Base-by-base conservation (phyloP, 1,140 invertebrate genomes). In the Dreissena polymorpha region DNA sequence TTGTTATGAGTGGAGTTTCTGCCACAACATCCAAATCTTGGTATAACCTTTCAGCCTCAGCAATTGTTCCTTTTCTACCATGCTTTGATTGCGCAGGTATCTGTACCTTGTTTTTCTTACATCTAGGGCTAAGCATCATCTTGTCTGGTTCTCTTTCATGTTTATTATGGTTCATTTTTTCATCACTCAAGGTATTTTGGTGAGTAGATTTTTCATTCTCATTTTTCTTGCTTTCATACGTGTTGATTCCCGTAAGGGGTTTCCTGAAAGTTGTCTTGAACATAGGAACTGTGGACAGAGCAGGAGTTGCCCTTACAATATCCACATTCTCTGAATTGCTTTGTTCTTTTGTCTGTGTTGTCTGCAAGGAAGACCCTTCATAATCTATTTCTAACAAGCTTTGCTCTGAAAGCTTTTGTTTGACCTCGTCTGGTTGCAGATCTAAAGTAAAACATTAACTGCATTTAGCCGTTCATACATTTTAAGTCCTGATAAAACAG, bases 401-500 rank as follows among this genome's bases (percentile, higher is more conserved):
- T 63, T 16, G 21, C 21, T 51, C 27, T 0, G 57, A 65, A 0
- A 84, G 55, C 64, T 79, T 69, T 10, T 68, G 55, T 68, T 77
- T 78, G n/a, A 79, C 67, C 49, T 78, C 83, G 21, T 79, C 76
- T 18, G 74, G 75, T 57, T 84, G 83, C 25, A 84, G 77, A 25
- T 78, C 83, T 84, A 53, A 60, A 84, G 67, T 39, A 74, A 51
- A 55, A 5, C 39, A 63, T 70, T 73, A 65, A 51, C 10, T 23
- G n/a, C 69, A 60, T 60, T 39, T 2, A 39, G 8, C 39, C 39
- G 39, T 39, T 39, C 2, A 39, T 39, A 39, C 39, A 39, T 39
- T 39, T 5, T 8, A 0, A 0, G 18, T 21, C 10, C 0, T 50
- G 14, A 29, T 3, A 18, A 16, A 67, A 77, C 51, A 78, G 8